Conservation (phyloP, 2,113 vertebrate species). For the Myotis davidii region DNA sequence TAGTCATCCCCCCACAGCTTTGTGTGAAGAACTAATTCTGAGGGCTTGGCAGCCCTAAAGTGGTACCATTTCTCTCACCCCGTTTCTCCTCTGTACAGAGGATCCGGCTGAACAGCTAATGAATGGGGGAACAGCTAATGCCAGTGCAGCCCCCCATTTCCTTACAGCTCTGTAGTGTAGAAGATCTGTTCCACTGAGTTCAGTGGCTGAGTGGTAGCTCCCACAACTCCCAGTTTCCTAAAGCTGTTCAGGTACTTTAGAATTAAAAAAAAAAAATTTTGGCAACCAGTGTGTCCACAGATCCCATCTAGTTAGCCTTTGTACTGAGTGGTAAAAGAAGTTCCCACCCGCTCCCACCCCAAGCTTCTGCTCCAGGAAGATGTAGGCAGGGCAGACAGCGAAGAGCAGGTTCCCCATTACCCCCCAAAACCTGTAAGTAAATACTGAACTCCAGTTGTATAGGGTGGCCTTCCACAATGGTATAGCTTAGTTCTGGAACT, state of each 20-base stretch:
- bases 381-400: background rate
- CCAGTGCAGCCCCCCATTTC: background rate
- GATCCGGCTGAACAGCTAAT: background rate
- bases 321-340: background rate
- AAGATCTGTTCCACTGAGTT: background rate
- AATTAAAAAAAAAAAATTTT: too few species aligned
- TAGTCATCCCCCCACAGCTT: background rate
- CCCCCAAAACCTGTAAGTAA: background rate
- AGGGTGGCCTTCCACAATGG: background rate
- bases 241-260: background rate
- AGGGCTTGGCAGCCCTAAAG: background rate
- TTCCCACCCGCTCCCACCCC: background rate
- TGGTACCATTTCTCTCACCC: background rate
- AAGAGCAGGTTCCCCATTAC: background rate
- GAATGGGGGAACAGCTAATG: background rate
- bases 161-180: background rate
- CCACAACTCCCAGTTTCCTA: background rate
- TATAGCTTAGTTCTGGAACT: conserved; percentile 9
- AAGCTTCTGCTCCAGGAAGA: background rate
- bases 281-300: background rate
- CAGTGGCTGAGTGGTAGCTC: background rate
- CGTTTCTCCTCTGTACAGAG: background rate
- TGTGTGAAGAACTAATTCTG: background rate
- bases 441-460: background rate
- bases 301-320: background rate